Conservation (phyloP, 1,140 invertebrate genomes). For the Listronotus bonariensis region DNA sequence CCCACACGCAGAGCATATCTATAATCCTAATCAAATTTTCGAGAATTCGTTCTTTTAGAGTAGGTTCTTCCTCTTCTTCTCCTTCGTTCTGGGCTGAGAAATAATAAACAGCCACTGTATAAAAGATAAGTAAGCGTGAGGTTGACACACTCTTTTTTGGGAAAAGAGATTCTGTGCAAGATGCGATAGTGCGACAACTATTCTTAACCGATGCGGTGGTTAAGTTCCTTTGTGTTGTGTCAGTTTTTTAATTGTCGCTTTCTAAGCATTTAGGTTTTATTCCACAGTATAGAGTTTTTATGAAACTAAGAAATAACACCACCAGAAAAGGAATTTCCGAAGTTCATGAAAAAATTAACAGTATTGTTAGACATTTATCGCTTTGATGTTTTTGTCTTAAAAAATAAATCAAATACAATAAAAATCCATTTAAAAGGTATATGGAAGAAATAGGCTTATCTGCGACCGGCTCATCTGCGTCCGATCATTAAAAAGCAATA, state of each 20-base stretch:
- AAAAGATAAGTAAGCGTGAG: conserved; percentile 67
- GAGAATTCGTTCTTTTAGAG: conserved; percentile 82
- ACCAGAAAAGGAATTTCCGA: too few relatives aligned
- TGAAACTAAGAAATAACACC: too few relatives aligned
- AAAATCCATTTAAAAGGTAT: too few relatives aligned
- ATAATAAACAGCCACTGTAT: conserved; percentile 91
- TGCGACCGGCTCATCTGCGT: too few relatives aligned
- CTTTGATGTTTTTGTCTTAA: too few relatives aligned
- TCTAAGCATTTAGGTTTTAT: not conserved
- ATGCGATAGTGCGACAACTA: conserved; percentile 46
- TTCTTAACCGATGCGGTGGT: conserved; percentile 51
- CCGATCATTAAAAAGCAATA: too few relatives aligned
- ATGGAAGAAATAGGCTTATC: too few relatives aligned
- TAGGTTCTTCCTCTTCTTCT: conserved; percentile 76
- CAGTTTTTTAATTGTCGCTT: conserved; percentile 12
- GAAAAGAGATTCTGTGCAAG: conserved; percentile 61
- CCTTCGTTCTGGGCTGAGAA: conserved; percentile 81
- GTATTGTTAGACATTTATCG: too few relatives aligned
- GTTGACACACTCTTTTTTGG: conserved; percentile 70
- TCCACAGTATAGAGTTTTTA: not conserved
- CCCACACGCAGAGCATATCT: conserved; percentile 96
- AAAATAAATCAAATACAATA: too few relatives aligned
- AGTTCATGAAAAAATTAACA: too few relatives aligned
- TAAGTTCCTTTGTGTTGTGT: conserved; percentile 39
- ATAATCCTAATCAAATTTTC: conserved; percentile 77